Base-by-base conservation (phyloP, 2,888 invertebrate species). In the Oegoconia quadripuncta region DNA sequence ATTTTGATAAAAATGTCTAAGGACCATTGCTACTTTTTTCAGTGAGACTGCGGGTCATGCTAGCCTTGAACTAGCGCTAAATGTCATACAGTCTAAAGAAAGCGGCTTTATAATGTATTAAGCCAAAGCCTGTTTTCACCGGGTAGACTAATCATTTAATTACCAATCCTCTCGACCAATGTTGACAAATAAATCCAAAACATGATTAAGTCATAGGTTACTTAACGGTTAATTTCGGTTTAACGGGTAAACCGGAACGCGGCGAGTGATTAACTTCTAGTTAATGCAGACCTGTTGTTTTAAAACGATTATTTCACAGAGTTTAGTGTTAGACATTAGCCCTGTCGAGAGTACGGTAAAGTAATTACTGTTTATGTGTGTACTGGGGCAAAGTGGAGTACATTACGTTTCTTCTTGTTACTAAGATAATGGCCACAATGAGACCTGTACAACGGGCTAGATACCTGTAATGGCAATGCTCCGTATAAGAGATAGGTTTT, bases 241-340 rank as follows among this genome's bases (percentile, higher is more conserved):
- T 71, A 74, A 69, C 75, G 64, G 74, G 55, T 55, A 59, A 62
- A 65, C 68, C 67, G 67, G 74, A 67, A 65, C 63, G 53, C 46
- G 39, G 48, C 63, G 43, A 51, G 45, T 54, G 64, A 75, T 76
- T 65, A 65, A 58, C 59, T 57, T 56, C 51, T 48, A 64, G 60
- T 61, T 58, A 64, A 27, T 3, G 13, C 14, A 54, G 50, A 53
- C 50, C 48, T 41, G 61, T 64, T 61, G 64, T 62, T 65, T 56
- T 47, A 57, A 52, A 44, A 44, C 39, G 39, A 58, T 59, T 63
- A 65, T 66, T 64, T 67, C 61, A 59, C 64, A 44, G 44, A 49
- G 50, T 66, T 75, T 72, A 72, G 57, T 63, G 47, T 43, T 57
- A 46, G 41, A 46, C 46, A 16, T 41, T 37, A 44, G 47, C 39